phyloP scores from a whole-genome alignment of 1,140 invertebrate species.

The Drosophila gunungcola region DNA sequence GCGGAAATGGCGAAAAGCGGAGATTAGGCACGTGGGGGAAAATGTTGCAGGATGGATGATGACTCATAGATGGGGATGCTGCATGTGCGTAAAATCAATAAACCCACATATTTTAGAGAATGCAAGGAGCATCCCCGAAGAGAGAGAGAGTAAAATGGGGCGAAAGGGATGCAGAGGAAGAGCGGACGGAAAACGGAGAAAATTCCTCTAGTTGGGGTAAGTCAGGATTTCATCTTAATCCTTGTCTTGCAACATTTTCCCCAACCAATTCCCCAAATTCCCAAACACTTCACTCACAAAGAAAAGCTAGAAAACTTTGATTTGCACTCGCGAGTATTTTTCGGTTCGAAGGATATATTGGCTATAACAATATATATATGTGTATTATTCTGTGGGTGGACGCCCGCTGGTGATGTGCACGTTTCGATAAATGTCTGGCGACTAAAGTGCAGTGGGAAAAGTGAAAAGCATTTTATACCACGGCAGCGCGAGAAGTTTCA shows the following conservation, averaged over 20 bases:
- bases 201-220: slow-evolving; percentile 17
- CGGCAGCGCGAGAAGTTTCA: slow-evolving; percentile 63
- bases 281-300: slow-evolving; percentile 44
- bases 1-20: slow-evolving; percentile 2
- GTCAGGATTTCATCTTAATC: slow-evolving; percentile 1
- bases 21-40: slow-evolving; percentile 26
- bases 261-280: neutral
- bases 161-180: neutral
- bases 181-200: slow-evolving; percentile 11
- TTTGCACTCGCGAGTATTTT: slow-evolving; percentile 33
- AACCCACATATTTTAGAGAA: slow-evolving; percentile 3
- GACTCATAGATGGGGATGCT: slow-evolving; percentile 37
- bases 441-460: slow-evolving; percentile 83
- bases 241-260: slow-evolving; percentile 33
- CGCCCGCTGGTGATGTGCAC: slow-evolving; percentile 68
- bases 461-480: slow-evolving; percentile 84
- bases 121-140: slow-evolving; percentile 31
- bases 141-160: slow-evolving; percentile 12
- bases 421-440: slow-evolving; percentile 79
- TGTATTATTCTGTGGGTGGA: slow-evolving; percentile 6
- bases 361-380: slow-evolving; percentile 4
- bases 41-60: slow-evolving; percentile 48
- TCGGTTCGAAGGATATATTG: slow-evolving; percentile 35
- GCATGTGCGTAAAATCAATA: slow-evolving; percentile 64
- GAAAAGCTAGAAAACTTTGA: slow-evolving; percentile 39